Evolutionary conservation across 2,113 vertebrate species (phyloP).

Genomic region (Sterrhoptilus dennistouni): DNA sequence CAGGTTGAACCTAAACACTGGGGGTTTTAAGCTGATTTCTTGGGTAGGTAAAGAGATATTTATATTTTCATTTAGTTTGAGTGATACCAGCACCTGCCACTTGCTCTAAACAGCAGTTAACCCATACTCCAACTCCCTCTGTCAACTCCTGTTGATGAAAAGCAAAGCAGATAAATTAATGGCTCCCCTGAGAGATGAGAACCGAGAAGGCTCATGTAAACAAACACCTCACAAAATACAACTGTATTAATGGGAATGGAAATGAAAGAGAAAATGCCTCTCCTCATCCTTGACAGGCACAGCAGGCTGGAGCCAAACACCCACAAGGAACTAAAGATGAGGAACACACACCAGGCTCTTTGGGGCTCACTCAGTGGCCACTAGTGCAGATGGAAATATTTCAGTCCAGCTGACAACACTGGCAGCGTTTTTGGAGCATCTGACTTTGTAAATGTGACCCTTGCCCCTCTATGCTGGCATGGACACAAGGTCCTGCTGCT

Average conservation of each 20-base stretch:
- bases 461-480: background rate
- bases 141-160: slow-evolving; percentile 45
- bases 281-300: background rate
- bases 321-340: background rate
- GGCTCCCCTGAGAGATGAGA: slow-evolving; percentile 46
- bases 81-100: slow-evolving; percentile 64
- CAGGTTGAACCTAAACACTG: slow-evolving; percentile 8
- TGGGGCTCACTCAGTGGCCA: background rate
- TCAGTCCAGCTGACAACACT: rapidly evolving
- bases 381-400: background rate
- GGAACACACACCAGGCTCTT: background rate
- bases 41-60: slow-evolving; percentile 40
- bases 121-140: slow-evolving; percentile 41
- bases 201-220: slow-evolving; percentile 4
- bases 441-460: background rate
- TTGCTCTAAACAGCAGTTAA: slow-evolving; percentile 47
- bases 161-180: slow-evolving; percentile 62
- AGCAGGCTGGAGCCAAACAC: background rate
- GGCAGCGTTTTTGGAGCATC: background rate
- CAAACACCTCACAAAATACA: slow-evolving; percentile 48
- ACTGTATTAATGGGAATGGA: slow-evolving; percentile 7
- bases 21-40: slow-evolving; percentile 8
- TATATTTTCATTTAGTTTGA: slow-evolving; percentile 58
- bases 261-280: background rate
- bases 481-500: background rate